Conservation (phyloP, 1,140 invertebrate species). For the Dolichoris vasculosae region DNA sequence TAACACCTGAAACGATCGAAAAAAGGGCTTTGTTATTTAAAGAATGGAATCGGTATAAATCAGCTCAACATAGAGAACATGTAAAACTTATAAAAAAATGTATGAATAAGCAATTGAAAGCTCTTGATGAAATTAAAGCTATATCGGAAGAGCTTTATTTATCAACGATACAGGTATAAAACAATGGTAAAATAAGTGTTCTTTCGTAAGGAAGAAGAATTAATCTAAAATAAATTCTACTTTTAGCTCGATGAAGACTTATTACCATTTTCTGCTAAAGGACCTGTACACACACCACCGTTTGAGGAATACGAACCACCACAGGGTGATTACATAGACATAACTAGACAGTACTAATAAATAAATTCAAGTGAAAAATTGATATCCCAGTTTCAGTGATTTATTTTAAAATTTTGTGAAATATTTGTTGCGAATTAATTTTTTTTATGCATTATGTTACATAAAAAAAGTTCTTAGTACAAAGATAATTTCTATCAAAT, state of each 20-base stretch:
- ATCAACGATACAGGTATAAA: constrained; percentile 83
- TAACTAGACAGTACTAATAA: constrained; percentile 81
- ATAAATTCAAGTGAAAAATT: constrained; percentile 46
- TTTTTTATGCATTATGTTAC: too few relatives aligned
- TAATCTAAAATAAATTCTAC: constrained; percentile 52
- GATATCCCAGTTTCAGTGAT: not conserved
- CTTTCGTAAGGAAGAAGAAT: not conserved
- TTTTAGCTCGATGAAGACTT: constrained; percentile 81
- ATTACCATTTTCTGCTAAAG: constrained; percentile 80
- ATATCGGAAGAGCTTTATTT: constrained; percentile 89
- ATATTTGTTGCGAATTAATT: not conserved
- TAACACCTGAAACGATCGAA: constrained; percentile 75
- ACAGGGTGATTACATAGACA: constrained; percentile 90
- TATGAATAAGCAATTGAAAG: constrained; percentile 81
- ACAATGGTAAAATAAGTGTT: not conserved
- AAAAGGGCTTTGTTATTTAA: constrained; percentile 78
- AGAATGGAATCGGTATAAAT: constrained; percentile 83
- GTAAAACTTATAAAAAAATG: constrained; percentile 81
- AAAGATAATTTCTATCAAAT: too few relatives aligned
- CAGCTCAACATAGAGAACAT: constrained; percentile 78
- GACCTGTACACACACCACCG: constrained; percentile 85
- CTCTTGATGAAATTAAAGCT: constrained; percentile 83
- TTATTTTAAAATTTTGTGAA: not conserved
- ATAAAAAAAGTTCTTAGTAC: too few relatives aligned
- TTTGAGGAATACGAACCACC: constrained; percentile 84